phyloP scores from a whole-genome alignment of 2,888 invertebrate genomes.

The Petrolisthes cinctipes region DNA sequence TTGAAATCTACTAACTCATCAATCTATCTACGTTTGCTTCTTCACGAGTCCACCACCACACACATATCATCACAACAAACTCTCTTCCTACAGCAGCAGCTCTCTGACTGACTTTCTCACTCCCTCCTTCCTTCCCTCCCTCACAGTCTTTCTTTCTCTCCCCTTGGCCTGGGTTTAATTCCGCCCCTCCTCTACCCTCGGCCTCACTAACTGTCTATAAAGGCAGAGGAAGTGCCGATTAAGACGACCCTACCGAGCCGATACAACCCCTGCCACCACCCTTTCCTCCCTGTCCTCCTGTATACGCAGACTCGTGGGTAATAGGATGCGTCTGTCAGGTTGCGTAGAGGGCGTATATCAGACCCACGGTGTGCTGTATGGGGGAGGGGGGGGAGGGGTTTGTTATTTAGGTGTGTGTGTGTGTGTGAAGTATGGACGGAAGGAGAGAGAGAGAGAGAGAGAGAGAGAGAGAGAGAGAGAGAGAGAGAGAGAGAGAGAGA shows the following conservation, averaged over 20 bases:
- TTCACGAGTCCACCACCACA: neutral
- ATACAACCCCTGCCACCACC: neutral
- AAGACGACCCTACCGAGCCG: constrained; percentile 12
- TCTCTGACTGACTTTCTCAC: neutral
- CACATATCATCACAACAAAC: neutral
- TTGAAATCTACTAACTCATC: neutral
- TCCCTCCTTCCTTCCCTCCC: neutral
- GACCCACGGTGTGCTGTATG: neutral
- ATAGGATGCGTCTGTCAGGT: neutral
- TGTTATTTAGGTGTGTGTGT: neutral
- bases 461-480: neutral
- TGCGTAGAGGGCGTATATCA: neutral
- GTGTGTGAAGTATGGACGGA: neutral
- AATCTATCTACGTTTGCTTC: neutral
- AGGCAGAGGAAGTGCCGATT: neutral
- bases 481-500: neutral
- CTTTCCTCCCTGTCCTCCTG: neutral
- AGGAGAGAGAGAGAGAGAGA: neutral
- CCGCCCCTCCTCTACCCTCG: neutral
- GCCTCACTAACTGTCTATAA: constrained; percentile 14
- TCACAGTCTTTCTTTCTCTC: neutral
- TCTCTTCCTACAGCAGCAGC: neutral
- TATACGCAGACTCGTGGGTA: neutral
- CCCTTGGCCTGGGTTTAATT: neutral
- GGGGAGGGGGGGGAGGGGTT: neutral